phyloP scores from a whole-genome alignment of 2,113 vertebrate species.

The Bubalus kerabau region DNA sequence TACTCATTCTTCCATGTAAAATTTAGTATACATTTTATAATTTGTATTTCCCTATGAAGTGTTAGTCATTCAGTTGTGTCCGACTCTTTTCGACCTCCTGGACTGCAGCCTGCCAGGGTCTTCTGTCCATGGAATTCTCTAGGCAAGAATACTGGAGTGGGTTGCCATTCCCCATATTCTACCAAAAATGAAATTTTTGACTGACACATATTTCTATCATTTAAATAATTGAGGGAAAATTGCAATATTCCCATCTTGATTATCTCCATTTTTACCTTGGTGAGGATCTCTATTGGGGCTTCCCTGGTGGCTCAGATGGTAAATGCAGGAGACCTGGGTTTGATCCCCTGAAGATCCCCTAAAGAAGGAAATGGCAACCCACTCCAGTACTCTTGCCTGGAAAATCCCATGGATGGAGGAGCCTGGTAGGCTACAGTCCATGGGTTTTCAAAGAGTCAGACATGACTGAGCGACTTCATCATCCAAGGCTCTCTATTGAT shows the following conservation, averaged over 20 bases:
- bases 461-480: not conserved
- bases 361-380: not conserved
- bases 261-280: not conserved
- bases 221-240: not conserved
- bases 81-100: rapidly evolving
- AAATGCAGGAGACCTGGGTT: not conserved
- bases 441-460: not conserved
- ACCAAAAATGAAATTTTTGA: not conserved
- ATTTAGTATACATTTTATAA: not conserved
- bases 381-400: not conserved
- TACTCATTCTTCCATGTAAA: not conserved
- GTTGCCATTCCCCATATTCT: not conserved
- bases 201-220: not conserved
- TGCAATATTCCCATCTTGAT: not conserved
- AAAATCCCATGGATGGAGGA: not conserved
- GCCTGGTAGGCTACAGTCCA: not conserved
- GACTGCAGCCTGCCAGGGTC: not conserved
- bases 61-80: not conserved
- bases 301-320: not conserved
- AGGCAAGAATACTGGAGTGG: not conserved
- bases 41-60: not conserved
- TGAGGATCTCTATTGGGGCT: not conserved
- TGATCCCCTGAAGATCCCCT: not conserved
- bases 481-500: not conserved
- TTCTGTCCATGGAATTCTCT: not conserved